phyloP scores from a whole-genome alignment of 1,140 invertebrate genomes.

The Asobara japonica region DNA sequence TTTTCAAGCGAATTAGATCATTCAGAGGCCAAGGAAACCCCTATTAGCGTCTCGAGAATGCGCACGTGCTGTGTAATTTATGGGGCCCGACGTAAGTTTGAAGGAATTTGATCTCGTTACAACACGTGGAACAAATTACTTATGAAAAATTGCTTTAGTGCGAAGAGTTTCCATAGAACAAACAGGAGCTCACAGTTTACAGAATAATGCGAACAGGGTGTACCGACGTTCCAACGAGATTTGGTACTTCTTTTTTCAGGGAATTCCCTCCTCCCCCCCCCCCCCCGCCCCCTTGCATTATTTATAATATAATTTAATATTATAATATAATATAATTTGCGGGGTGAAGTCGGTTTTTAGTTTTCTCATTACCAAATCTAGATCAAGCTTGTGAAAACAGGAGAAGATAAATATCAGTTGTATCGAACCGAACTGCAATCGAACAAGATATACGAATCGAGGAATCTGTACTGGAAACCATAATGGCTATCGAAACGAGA shows the following conservation, averaged over 20 bases:
- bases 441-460: no score
- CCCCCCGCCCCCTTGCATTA: neutral
- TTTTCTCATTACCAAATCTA: no score
- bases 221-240: neutral
- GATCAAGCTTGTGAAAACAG: no score
- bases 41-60: neutral
- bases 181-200: neutral
- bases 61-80: neutral
- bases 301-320: no score
- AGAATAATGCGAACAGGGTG: neutral
- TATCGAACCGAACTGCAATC: no score
- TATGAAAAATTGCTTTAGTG: neutral
- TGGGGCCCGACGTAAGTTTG: neutral
- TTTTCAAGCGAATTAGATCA: neutral
- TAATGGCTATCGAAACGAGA: no score
- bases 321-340: no score
- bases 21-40: neutral
- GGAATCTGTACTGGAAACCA: no score
- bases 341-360: no score
- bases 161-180: neutral
- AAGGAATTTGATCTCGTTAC: no score
- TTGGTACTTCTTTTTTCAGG: slow-evolving; percentile 1
- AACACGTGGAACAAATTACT: neutral
- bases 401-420: no score
- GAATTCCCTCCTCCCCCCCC: neutral